These are phyloP conservation scores for Natrix natrix DNA, from an alignment of 2,797 vertebrate species.

Conservation along the genomic window DNA sequence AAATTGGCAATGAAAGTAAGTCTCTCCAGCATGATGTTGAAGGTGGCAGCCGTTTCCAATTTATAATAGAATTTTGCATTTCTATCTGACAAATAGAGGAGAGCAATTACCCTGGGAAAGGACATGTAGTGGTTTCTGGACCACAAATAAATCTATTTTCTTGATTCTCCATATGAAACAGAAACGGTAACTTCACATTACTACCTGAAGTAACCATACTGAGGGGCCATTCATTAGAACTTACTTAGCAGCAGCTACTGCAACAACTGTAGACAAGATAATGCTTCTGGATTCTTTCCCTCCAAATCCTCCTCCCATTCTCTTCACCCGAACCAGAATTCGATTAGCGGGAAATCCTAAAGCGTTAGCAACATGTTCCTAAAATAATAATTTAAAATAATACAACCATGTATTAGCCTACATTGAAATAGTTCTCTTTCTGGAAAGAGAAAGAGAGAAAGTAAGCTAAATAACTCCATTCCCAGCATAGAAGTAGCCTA, in stretches of 20 bases:
- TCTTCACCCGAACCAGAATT: constrained; percentile 87
- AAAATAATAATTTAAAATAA: constrained; percentile 32
- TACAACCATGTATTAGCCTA: background rate
- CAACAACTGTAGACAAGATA: constrained; percentile 81
- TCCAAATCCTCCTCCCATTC: constrained; percentile 95
- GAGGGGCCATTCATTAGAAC: constrained; percentile 25
- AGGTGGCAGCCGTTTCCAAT: background rate
- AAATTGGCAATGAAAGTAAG: background rate
- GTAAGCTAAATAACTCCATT: background rate
- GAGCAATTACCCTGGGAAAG: background rate
- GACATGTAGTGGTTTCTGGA: background rate
- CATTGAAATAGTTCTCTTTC: fast-evolving
- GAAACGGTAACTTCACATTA: background rate
- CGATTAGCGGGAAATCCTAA: constrained; percentile 84
- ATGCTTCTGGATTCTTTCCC: constrained; percentile 88
- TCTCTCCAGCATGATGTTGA: background rate
- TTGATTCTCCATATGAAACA: background rate
- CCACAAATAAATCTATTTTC: background rate
- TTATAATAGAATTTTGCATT: background rate
- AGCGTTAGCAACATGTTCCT: constrained; percentile 77
- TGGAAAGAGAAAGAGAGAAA: background rate
- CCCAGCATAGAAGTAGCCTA: background rate
- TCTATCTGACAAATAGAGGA: background rate
- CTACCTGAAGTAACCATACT: background rate
- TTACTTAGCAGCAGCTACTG: constrained; percentile 89